phyloP scores from a whole-genome alignment of 2,888 invertebrate species.

The Schizaphis graminum region DNA sequence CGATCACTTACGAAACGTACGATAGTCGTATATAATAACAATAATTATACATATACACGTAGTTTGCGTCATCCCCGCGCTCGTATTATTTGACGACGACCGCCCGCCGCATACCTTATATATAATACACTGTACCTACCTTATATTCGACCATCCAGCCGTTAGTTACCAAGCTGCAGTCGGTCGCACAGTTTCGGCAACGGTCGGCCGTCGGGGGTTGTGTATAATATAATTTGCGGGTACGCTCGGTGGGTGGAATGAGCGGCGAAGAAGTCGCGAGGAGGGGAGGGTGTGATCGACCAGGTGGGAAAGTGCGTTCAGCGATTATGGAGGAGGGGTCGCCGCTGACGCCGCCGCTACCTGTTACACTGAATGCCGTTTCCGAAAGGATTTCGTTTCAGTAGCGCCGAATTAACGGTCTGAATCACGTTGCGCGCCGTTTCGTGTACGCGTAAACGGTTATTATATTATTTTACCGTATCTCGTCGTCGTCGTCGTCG shows the following conservation, averaged over 20 bases:
- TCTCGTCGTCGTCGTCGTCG: neutral
- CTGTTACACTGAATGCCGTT: slow-evolving; percentile 60
- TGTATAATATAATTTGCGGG: neutral
- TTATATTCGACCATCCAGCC: neutral
- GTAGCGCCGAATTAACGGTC: slow-evolving; percentile 62
- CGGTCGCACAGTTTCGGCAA: neutral
- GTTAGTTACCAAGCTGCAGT: neutral
- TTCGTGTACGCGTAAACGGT: neutral
- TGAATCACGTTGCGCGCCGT: slow-evolving; percentile 25
- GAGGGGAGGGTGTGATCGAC: neutral
- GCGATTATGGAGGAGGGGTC: neutral
- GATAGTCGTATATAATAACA: neutral
- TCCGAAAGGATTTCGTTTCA: slow-evolving; percentile 54
- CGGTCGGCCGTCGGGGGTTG: neutral
- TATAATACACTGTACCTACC: neutral
- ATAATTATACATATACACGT: neutral
- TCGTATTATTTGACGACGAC: neutral
- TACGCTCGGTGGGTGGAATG: neutral
- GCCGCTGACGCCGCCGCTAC: slow-evolving; percentile 37
- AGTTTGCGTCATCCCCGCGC: neutral
- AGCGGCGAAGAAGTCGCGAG: neutral
- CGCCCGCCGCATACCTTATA: neutral
- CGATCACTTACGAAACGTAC: neutral
- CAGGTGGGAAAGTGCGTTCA: neutral
- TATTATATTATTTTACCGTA: neutral